Evolutionary conservation across 2,888 invertebrate species (phyloP), one percentile per base, ranked within the genome.

Genomic region (Oxytorus armatus): DNA sequence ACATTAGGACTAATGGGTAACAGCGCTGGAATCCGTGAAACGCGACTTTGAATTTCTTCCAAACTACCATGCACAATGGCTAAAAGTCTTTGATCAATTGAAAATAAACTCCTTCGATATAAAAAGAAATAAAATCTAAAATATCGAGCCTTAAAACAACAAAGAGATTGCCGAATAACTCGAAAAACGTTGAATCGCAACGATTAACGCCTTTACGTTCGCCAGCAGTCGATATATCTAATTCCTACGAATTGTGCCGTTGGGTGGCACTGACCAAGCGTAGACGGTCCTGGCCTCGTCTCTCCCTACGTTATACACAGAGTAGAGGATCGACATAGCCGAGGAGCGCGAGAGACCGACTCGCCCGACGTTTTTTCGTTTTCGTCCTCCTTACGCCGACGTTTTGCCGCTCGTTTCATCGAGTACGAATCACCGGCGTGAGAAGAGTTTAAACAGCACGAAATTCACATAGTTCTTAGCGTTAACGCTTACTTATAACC

Each of bases 281-380:
- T 66, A 49, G 75, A 81, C 83, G 78, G 81, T 79, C 79, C 83
- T 83, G 83, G 79, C 77, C 75, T 80, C 79, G 81, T 83, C 81
- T 81, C 79, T 74, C 65, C 81, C 77, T 83, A 73, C 55, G 65
- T 72, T 66, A 44, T 74, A 47, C 66, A 66, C 47, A 16, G 44
- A 42, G 36, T 55, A 42, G 69, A n/a, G n/a, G n/a, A n/a, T 18
- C 69, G 44, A 44, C 47, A 57, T 25, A 57, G 18, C 42, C 47
- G 42, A n/a, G n/a, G n/a, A n/a, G n/a, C 42, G 29, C 69, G 69
- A 57, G 57, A 33, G 51, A 65, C 51, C 21, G 44, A 57, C 55
- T 25, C 68, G 42, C 11, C 21, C 16, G 42, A 44, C 29, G 18
- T 42, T 63, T 42, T 51, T 25, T 29, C 29, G 53, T 42, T 36